Evolutionary conservation across 2,797 vertebrate species (phyloP), one percentile per base, ranked within the genome.

Genomic region (Cuniculus paca): DNA sequence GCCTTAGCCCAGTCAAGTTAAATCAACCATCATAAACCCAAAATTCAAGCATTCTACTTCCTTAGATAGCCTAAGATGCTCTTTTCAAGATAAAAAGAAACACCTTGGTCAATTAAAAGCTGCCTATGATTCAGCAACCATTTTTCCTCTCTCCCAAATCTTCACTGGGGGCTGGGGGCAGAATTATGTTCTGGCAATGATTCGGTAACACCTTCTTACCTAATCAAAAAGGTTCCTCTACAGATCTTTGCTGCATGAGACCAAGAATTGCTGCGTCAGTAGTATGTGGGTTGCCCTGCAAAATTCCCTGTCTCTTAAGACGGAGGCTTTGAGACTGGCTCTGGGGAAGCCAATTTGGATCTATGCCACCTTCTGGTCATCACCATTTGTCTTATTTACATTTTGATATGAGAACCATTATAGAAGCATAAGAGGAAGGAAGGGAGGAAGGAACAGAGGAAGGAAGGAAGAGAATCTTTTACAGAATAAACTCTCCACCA

Each of bases 361-460:
- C 19, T 36, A 5, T 26, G 22, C 80, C 56, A 89, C 2, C 16
- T 61, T 88, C 50, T 72, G 39, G 48, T 88, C 19, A 72, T 58
- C 48, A 60, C 6, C 7, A 3, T 26, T 52, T 88, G 58, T 58
- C 65, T 93, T 75, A 60, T 58, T 60, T 82, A 61, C 9, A n/a
- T 92, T 74, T 85, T 54, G 31, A 84, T 70, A 14, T 60, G 74
- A 94, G 54, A 58, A 48, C 16, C 31, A 31, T 52, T 74, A 61
- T 0, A 81, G 58, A 93, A 81, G 19, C 24, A 34, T 87, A 72
- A 91, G 6, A 24, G 77, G 9, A 28, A 74, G 22, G 68, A 12
- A 39, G 20, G 4, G 6, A 22, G 79, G 20, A 24, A n/a, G 16
- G 16, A 8, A 52, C 5, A 81, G 31, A 70, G 22, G 22, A 4